phyloP scores from a whole-genome alignment of 2,888 invertebrate species.

The Tipula confusa region DNA sequence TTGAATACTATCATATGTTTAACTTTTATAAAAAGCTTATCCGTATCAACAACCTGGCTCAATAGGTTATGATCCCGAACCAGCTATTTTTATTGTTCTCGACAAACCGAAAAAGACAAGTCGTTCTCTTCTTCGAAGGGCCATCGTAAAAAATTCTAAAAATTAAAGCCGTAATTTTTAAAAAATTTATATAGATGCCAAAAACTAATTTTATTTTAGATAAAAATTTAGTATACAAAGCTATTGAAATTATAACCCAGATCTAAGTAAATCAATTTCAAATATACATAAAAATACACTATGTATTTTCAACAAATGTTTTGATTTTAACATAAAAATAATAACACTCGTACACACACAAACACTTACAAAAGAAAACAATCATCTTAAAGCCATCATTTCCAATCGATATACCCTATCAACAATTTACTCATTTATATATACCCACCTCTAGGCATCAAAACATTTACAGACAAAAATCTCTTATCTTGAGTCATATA shows the following conservation, averaged over 20 bases:
- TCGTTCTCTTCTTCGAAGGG: too few species aligned
- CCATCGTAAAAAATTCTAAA: too few species aligned
- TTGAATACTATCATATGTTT: too few species aligned
- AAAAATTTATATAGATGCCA: neutral
- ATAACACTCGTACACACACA: neutral
- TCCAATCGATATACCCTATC: neutral
- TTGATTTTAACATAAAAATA: neutral
- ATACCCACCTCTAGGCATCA: neutral
- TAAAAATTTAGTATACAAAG: neutral
- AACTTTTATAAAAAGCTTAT: too few species aligned
- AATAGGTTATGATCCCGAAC: too few species aligned
- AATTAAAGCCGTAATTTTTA: too few species aligned
- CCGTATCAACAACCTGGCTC: too few species aligned
- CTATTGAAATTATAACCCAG: neutral
- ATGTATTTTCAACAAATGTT: neutral
- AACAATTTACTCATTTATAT: neutral
- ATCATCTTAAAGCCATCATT: neutral
- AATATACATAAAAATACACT: too few species aligned
- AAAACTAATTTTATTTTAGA: neutral
- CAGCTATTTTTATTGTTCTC: too few species aligned
- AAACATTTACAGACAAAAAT: neutral
- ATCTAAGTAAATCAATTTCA: neutral
- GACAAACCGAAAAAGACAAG: too few species aligned
- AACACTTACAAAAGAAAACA: too few species aligned
- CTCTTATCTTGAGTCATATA: neutral